A percentile compares a stretch with the other conserved stretches of the same genome.
These are phyloP conservation scores for Pelosia muscerda DNA, from an alignment of 2,888 invertebrate species.

Conservation along the genomic window DNA sequence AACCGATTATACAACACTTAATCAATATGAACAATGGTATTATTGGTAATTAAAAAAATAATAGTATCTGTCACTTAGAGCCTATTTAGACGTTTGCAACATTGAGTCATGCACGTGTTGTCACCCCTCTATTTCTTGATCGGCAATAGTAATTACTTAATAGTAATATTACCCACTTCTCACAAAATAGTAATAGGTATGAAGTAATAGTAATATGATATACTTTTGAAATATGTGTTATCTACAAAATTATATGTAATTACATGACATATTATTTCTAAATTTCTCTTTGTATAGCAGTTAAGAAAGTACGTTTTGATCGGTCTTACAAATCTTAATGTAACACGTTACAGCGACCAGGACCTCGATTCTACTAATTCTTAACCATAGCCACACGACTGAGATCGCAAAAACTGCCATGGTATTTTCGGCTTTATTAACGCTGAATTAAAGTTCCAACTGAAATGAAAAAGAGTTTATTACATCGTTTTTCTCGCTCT, in stretches of 20 bases:
- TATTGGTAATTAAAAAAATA: neutral
- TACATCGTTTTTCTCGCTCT: no score
- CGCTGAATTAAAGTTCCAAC: no score
- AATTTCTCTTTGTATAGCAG: neutral
- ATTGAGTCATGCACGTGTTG: neutral
- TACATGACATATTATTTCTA: neutral
- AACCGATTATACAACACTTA: neutral
- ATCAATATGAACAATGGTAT: neutral
- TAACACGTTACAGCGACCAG: no score
- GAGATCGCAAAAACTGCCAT: no score
- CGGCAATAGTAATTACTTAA: neutral
- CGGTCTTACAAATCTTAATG: neutral
- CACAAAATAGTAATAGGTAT: neutral
- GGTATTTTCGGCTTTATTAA: no score
- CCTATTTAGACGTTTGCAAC: neutral
- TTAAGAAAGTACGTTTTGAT: neutral
- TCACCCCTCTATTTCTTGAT: neutral
- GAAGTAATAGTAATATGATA: neutral
- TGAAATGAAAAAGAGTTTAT: no score
- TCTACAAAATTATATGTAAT: neutral
- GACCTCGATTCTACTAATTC: no score
- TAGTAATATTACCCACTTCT: constrained; percentile 1
- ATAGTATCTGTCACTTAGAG: neutral
- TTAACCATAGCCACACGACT: no score
- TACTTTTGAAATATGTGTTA: neutral